Evolutionary conservation across 2,797 vertebrate genomes (phyloP), one percentile per base, ranked within the genome.

Genomic region (Fringilla coelebs): DNA sequence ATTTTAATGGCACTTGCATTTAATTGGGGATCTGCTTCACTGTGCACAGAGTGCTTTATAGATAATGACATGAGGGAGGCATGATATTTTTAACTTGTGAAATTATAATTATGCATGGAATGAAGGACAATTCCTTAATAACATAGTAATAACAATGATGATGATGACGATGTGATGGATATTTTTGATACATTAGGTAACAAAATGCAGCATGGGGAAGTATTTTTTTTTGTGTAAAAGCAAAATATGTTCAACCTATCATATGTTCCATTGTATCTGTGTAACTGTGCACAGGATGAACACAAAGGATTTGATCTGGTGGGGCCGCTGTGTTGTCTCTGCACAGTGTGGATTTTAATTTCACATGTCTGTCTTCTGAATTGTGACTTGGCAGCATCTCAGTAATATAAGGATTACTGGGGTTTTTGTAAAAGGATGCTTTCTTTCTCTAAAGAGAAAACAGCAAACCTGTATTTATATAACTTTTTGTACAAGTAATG

Each of bases 401-500:
- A 70, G 62, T 95, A 94, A 94, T 61, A 92, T 63, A 61, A 78
- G 25, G 78, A 88, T 95, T 97, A 81, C 89, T 97, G 90, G 88
- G 66, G 97, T 93, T 95, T 98, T 95, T 95, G 88, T 13, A 15
- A 95, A 95, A 97, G 85, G 93, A 96, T 31, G 66, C 63, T 94
- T 86, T 96, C 86, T 72, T 95, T 97, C 85, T 97, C 91, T 96
- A 68, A 84, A 97, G 97, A 74, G 79, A 97, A 96, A 95, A 95
- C 78, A 86, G 6, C n/a, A 91, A 93, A 90, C 52, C 93, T 97
- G 95, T 97, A 96, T 97, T 97, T 98, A 97, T 97, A 88, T 96
- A 95, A 71, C 57, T 96, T 95, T 97, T 97, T 98, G 97, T 98
- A 97, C 96, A 97, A 96, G 95, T 97, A 98, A 97, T 97, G 96